Base-by-base conservation (phyloP, 2,888 invertebrate species). In the Ectropis crepuscularia region DNA sequence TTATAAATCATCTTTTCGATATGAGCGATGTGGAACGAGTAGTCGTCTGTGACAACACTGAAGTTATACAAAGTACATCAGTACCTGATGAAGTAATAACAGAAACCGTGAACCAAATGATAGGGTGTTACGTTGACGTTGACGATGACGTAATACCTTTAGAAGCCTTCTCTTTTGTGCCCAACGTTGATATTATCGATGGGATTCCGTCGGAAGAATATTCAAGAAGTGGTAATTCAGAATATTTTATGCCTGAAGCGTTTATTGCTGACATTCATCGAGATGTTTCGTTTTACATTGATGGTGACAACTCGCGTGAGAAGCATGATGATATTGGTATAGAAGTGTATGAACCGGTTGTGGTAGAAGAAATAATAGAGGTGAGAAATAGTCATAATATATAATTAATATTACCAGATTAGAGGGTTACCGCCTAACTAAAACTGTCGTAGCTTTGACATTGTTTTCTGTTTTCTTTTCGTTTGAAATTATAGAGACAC, bases 1-100 rank as follows among this genome's bases (percentile, higher is more conserved):
- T 87, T 61, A 88, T 91, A 51, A 88, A 85, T 64, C 78, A 88
- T 65, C 75, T 91, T 46, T 91, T 90, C 67, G 89, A 91, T 55
- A 88, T 90, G 87, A 90, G 89, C 65, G 88, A 89, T 45, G 85
- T 90, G 36, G 87, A 88, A 65, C 76, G 65, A 49, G 74, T 80
- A 7, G 65, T 77, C 50, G 65, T 74, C 28, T 70, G 72, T 39
- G 77, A 84, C 43, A 82, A 86, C 36, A 63, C 70, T 42, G 78
- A 78, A 54, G 57, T 73, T 0, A 49, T 67, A 49, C 66, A 78
- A 67, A 74, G 47, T 54, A 71, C 68, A 49, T 47, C 69, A 6
- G 81, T 82, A 53, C 53, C 73, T 10, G 78, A 74, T 51, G 75
- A 82, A 48, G 53, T 80, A 6, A 42, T 82, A 42, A 73, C 74